These are phyloP conservation scores for Microplitis mediator DNA, from an alignment of 1,140 invertebrate genomes.

Conservation along the genomic window DNA sequence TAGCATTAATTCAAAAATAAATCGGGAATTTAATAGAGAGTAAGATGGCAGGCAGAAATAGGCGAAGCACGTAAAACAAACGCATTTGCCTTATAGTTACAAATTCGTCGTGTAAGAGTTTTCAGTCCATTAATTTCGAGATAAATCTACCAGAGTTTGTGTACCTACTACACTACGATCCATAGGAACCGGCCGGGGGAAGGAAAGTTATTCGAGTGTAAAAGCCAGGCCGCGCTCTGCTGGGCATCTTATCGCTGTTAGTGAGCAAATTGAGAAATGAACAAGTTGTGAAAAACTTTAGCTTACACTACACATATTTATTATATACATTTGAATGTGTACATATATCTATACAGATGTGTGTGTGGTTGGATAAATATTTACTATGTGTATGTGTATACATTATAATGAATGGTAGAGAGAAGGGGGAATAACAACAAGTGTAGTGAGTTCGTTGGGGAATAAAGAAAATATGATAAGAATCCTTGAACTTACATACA, in stretches of 20 bases:
- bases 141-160: conserved; percentile 4
- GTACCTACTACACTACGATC: not conserved
- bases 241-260: conserved; percentile 1
- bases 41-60: not conserved
- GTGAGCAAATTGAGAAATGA: not conserved
- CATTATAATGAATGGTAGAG: too few species aligned
- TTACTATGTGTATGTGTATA: too few species aligned
- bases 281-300: not conserved
- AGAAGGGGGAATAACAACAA: too few species aligned
- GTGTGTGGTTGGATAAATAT: too few species aligned
- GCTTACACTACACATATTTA: too few species aligned
- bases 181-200: not conserved
- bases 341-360: too few species aligned
- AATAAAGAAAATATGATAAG: too few species aligned
- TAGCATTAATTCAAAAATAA: not conserved
- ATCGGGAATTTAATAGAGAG: not conserved
- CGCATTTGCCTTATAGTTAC: not conserved
- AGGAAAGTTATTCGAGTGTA: not conserved
- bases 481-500: too few species aligned
- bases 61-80: not conserved
- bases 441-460: too few species aligned
- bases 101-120: conserved; percentile 6
- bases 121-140: conserved; percentile 3
- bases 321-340: too few species aligned
- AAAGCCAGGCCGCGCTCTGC: not conserved